Percentiles rank a stretch among this genome's conserved stretches.
These are phyloP conservation scores for Ciconia stormi DNA, from an alignment of 2,113 vertebrate genomes.

Conservation along the genomic window DNA sequence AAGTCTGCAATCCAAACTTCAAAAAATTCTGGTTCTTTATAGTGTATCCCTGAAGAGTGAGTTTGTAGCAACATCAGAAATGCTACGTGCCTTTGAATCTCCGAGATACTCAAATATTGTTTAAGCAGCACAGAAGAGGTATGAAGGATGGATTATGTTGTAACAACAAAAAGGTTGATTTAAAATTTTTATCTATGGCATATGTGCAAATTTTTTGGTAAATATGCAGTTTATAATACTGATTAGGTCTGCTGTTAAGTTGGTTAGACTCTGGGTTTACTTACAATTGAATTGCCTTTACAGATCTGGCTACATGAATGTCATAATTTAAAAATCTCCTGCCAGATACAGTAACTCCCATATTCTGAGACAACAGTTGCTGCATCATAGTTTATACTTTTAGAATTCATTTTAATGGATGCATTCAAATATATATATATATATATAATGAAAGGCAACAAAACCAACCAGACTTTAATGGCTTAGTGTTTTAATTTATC, in stretches of 20 bases:
- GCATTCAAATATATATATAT: background rate
- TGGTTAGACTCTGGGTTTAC: background rate
- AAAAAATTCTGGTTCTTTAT: background rate
- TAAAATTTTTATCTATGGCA: background rate
- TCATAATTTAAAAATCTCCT: background rate
- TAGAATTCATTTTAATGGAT: background rate
- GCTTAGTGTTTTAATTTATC: constrained; percentile 13
- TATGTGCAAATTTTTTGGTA: background rate
- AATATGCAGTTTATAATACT: background rate
- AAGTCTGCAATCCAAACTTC: background rate
- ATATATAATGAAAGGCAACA: background rate
- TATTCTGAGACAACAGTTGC: background rate
- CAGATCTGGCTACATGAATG: background rate
- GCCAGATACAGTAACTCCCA: background rate
- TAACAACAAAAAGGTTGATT: background rate
- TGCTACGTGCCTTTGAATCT: background rate
- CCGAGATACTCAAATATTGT: background rate
- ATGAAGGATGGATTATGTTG: background rate
- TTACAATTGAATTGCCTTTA: background rate
- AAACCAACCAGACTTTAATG: background rate
- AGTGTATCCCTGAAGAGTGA: background rate
- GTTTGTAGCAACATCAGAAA: background rate
- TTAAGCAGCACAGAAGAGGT: background rate
- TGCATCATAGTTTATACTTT: background rate
- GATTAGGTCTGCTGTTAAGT: constrained; percentile 3